These are phyloP conservation scores for Phrynosoma blainvillii DNA, from an alignment of 2,113 vertebrate genomes.

Conservation along the genomic window DNA sequence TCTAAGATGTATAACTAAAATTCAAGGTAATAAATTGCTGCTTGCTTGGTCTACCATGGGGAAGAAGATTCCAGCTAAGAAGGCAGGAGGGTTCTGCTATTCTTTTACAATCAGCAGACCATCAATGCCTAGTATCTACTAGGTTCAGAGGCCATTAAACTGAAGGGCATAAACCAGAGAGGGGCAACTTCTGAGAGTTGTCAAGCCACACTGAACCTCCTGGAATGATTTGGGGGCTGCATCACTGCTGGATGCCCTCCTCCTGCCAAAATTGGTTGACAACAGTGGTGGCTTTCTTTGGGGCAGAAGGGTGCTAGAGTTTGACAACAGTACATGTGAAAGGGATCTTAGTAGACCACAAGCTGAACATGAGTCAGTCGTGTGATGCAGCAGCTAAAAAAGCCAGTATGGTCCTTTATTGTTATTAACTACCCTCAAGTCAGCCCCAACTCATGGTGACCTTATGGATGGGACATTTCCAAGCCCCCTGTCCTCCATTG, in stretches of 20 bases:
- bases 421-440: too few relatives aligned
- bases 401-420: too few relatives aligned
- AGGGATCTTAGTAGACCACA: too few relatives aligned
- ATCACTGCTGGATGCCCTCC: background rate
- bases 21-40: background rate
- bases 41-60: background rate
- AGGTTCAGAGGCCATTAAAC: background rate
- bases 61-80: background rate
- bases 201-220: background rate
- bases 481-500: too few relatives aligned
- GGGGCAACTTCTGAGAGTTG: background rate
- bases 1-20: background rate
- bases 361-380: too few relatives aligned
- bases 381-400: too few relatives aligned
- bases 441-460: too few relatives aligned
- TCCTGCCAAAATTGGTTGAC: background rate
- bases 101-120: background rate
- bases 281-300: too few relatives aligned
- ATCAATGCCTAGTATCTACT: background rate
- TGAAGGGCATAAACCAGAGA: background rate
- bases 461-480: too few relatives aligned
- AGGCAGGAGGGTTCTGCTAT: background rate
- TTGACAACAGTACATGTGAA: too few relatives aligned
- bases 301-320: too few relatives aligned
- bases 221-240: background rate